Evolutionary conservation across 2,113 vertebrate genomes (phyloP), one percentile per base, ranked within the genome.

Genomic region (Tenebrosternarchus preto): DNA sequence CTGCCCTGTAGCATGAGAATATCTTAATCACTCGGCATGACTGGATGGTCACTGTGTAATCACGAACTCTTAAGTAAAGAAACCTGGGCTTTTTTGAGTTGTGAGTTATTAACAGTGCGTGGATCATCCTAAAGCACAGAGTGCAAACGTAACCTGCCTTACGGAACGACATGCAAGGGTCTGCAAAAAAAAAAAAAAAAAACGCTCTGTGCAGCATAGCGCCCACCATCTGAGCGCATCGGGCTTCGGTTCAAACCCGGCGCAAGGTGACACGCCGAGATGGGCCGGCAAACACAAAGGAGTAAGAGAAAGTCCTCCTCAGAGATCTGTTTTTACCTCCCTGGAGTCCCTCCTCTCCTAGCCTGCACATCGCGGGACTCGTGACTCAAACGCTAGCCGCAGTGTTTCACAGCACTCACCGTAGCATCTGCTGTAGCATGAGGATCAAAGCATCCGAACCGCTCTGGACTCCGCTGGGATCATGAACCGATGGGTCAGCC

Each of bases 241-340:
- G 70, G 67, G 72, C 80, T 82, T 79, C 76, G 72, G 76, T 78
- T 82, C 80, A 46, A 57, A 71, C 53, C 67, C 71, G 31, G 67
- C 70, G 33, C 72, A 39, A 70, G 72, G 76, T 59, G 55, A 29
- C 68, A 68, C 15, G 77, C 50, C 59, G 60, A 63, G 43, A 53
- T 66, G 69, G 22, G 60, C 76, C 50, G 46, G 57, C 43, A 66
- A 59, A 46, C 66, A 64, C 59, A 39, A 60, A 63, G 64, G 56
- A 50, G 20, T 43, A 66, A 57, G 50, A 24, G 50, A 24, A 27
- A 69, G 33, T 20, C 76, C 76, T 19, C 57, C 61, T 50, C 66
- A 60, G 43, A 70, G 55, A 27, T 8, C 78, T 25, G 22, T 17
- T 50, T 73, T n/a, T n/a, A n/a, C 27, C 9, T 29, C 29, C 36